Evolutionary conservation across 2,888 invertebrate genomes (phyloP).

Genomic region (Clusia tigrina): DNA sequence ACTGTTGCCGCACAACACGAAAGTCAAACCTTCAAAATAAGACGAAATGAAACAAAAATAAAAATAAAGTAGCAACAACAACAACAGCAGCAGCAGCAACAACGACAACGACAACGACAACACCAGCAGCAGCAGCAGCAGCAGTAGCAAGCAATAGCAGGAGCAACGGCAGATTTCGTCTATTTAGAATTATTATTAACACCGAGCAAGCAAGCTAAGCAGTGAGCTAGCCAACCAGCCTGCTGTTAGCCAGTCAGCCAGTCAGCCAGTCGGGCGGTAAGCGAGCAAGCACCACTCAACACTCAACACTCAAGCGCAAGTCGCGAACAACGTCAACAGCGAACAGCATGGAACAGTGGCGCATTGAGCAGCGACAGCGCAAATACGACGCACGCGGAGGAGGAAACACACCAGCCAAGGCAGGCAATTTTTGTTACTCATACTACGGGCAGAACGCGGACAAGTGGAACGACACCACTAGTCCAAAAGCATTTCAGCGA

Average conservation of each 20-base stretch:
- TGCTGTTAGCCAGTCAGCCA: too few relatives aligned
- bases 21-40: conserved; percentile 16
- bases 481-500: too few relatives aligned
- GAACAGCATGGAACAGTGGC: neutral
- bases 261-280: too few relatives aligned
- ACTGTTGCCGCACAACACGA: conserved; percentile 39
- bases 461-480: too few relatives aligned
- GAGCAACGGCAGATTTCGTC: conserved; percentile 42
- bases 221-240: neutral
- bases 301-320: neutral
- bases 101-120: conserved; percentile 28
- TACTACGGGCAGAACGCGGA: too few relatives aligned
- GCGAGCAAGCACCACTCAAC: neutral
- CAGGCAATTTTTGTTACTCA: too few relatives aligned
- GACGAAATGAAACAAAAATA: conserved; percentile 20
- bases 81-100: conserved; percentile 30
- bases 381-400: too few relatives aligned
- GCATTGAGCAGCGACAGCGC: neutral
- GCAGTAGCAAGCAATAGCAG: too few relatives aligned
- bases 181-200: conserved; percentile 56
- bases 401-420: too few relatives aligned
- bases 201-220: conserved; percentile 10
- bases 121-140: conserved; percentile 17
- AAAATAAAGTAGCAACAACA: conserved; percentile 28
- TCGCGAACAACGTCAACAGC: neutral